Base-by-base conservation (phyloP, 2,888 invertebrate genomes). In the Aspidiotus destructor region DNA sequence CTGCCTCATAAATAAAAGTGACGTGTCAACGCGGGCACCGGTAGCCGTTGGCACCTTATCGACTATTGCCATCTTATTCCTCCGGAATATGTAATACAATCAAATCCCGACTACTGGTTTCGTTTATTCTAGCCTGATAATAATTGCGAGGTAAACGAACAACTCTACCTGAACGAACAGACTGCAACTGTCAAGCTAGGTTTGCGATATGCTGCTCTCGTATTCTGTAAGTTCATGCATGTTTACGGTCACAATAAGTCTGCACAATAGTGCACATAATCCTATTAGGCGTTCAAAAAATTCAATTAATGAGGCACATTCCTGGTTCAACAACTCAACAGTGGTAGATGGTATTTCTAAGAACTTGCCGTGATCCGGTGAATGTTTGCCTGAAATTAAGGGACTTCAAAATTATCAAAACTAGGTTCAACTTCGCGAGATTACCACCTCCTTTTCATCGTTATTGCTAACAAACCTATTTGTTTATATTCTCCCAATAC, bases 1-100 rank as follows among this genome's bases (percentile, higher is more conserved):
- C 65, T 65, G 65, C 65, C 65, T 65, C 65, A 65, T 65, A 65
- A 65, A 65, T 65, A 65, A 65, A 65, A 65, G 65, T 65, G 65
- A 65, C 65, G 65, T 65, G 65, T 65, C 65, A 65, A 65, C 65
- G 65, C 65, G 65, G 65, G 65, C 64, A 65, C 65, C 65, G 65
- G 65, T 65, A 65, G 65, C 65, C 65, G 65, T 65, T 65, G 65
- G 65, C 65, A 65, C 65, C 65, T 65, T 65, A 65, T 65, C 65
- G 60, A 44, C 65, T 57, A 65, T 65, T 65, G 65, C 65, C 65
- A 65, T 65, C 65, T 65, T 48, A 41, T 54, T 57, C 48, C 60
- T 17, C 65, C 65, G 57, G 65, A 65, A 65, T 65, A 65, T 65
- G 65, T 65, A 65, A 65, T 65, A 65, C 65, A 65, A 65, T 65